A percentile compares a stretch with the other conserved stretches of the same genome.
Conservation (phyloP, 1,140 invertebrate genomes). For the Lucilia cuprina region DNA sequence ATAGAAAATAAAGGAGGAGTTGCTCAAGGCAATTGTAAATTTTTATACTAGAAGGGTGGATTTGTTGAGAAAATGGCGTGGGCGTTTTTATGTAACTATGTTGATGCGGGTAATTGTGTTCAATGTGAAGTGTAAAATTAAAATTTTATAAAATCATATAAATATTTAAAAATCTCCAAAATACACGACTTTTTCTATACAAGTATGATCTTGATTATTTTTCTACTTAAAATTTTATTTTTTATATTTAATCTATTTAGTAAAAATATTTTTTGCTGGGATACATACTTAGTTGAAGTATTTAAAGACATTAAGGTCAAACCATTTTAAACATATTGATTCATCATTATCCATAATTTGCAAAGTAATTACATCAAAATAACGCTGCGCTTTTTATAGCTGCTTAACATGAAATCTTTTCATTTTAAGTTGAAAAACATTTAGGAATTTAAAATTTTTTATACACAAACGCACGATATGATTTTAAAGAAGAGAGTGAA, state of each 20-base stretch:
- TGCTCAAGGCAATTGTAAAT: not conserved
- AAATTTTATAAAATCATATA: too few species aligned
- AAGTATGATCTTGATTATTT: too few species aligned
- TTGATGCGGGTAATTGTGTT: too few species aligned
- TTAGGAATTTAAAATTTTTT: not conserved
- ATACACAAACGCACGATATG: not conserved
- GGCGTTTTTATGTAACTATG: not conserved
- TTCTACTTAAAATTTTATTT: too few species aligned
- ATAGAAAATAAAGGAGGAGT: not conserved
- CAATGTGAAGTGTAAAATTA: too few species aligned
- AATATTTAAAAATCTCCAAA: too few species aligned
- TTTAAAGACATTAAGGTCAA: not conserved
- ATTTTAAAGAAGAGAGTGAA: not conserved
- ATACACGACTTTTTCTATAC: too few species aligned
- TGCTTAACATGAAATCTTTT: not conserved
- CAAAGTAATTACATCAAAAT: not conserved
- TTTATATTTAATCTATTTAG: too few species aligned
- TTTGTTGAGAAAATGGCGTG: not conserved
- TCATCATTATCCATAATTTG: slow-evolving; percentile 18
- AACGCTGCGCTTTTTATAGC: not conserved
- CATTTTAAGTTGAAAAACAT: not conserved
- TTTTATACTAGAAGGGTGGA: not conserved
- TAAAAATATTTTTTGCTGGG: too few species aligned
- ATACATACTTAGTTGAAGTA: not conserved
- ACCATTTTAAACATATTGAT: not conserved